phyloP scores from a whole-genome alignment of 1,140 invertebrate genomes.

The Leptinotarsa undecemlineata region DNA sequence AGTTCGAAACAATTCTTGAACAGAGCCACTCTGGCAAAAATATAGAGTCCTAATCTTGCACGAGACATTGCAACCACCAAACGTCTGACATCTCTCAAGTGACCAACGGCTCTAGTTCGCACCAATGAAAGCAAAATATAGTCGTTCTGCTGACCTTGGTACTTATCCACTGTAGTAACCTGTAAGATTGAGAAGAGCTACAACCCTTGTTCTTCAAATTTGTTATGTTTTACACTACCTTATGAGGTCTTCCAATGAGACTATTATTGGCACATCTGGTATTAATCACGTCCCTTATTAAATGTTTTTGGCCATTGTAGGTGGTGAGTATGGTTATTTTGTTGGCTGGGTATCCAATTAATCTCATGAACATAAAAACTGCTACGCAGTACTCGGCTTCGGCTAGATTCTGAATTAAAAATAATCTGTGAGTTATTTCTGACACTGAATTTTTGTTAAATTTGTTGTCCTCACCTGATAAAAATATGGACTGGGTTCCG shows the following conservation, averaged over 20 bases:
- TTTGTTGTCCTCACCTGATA: constrained; percentile 74
- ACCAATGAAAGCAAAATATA: constrained; percentile 96
- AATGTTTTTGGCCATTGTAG: constrained; percentile 98
- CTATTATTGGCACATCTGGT: constrained; percentile 94
- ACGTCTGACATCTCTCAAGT: constrained; percentile 93
- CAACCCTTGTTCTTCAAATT: background rate
- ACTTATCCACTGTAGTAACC: constrained; percentile 96
- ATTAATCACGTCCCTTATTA: constrained; percentile 94
- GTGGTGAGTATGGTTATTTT: constrained; percentile 99
- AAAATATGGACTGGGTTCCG: constrained; percentile 97
- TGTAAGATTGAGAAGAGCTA: constrained; percentile 40
- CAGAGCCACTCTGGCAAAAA: constrained; percentile 89
- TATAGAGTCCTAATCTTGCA: constrained; percentile 94
- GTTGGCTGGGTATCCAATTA: constrained; percentile 95
- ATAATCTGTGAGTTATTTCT: background rate
- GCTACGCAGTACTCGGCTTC: constrained; percentile 99
- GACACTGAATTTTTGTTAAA: background rate
- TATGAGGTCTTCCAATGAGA: constrained; percentile 93
- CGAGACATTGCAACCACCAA: constrained; percentile 97
- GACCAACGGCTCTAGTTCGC: constrained; percentile 93
- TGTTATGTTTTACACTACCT: constrained; percentile 63
- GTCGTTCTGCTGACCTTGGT: constrained; percentile 99
- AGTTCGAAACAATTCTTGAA: constrained; percentile 98
- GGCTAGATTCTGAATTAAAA: constrained; percentile 80
- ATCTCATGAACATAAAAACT: constrained; percentile 98